phyloP scores from a whole-genome alignment of 2,888 invertebrate species.

The Heliconius aoede region DNA sequence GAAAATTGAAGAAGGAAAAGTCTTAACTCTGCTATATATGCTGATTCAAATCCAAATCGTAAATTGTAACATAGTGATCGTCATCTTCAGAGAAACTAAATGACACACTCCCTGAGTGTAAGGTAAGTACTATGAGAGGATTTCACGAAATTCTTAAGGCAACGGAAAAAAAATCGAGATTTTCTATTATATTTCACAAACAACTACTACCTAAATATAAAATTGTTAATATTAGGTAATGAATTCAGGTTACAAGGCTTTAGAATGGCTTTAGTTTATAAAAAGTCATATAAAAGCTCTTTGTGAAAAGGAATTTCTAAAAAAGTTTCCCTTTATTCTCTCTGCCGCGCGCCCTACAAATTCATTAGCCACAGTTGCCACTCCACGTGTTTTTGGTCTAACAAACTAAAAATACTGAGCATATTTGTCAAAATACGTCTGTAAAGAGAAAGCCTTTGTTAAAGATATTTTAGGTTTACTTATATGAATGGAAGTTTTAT shows the following conservation, averaged over 20 bases:
- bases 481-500: background rate
- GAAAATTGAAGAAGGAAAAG: too few relatives aligned
- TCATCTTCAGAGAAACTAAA: too few relatives aligned
- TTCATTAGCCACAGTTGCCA: slow-evolving; percentile 25
- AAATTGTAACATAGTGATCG: too few relatives aligned
- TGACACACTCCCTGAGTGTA: too few relatives aligned
- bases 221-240: background rate
- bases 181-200: background rate
- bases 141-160: too few relatives aligned
- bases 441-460: slow-evolving; percentile 18
- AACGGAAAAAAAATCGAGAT: too few relatives aligned
- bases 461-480: slow-evolving; percentile 5
- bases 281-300: slow-evolving; percentile 13
- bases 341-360: slow-evolving; percentile 19
- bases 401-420: slow-evolving; percentile 27
- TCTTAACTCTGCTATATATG: too few relatives aligned
- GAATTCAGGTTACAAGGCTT: background rate
- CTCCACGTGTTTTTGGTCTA: slow-evolving; percentile 19
- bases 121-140: too few relatives aligned
- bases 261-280: background rate
- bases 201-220: background rate
- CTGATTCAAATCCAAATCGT: too few relatives aligned
- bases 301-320: slow-evolving; percentile 11
- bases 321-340: slow-evolving; percentile 24
- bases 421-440: slow-evolving; percentile 18